A percentile compares a stretch with the other conserved stretches of the same genome.
Evolutionary conservation across 2,113 vertebrate genomes (phyloP).

Genomic region (Platanista minor): DNA sequence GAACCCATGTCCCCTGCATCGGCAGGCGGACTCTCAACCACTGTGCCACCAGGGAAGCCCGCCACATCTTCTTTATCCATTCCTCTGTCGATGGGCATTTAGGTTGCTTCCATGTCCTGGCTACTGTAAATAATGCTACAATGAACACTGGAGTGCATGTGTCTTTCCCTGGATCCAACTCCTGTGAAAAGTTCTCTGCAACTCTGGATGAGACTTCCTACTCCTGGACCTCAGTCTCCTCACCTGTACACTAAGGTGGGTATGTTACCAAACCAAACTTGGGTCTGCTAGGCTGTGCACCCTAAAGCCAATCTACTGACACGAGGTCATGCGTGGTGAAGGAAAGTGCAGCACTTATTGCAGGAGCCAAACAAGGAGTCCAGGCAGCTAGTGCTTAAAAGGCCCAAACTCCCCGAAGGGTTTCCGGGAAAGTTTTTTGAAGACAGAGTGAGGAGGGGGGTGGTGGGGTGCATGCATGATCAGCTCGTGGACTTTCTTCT

Average conservation of each 20-base stretch:
- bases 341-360: fast-evolving
- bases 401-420: fast-evolving
- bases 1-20: too few relatives aligned
- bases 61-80: not conserved
- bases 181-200: not conserved
- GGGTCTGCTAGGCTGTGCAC: not conserved
- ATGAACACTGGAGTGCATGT: not conserved
- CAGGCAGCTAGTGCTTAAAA: not conserved
- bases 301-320: not conserved
- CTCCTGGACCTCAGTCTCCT: fast-evolving
- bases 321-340: not conserved
- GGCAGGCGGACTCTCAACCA: too few relatives aligned
- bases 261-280: not conserved
- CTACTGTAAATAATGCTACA: not conserved
- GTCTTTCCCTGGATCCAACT: not conserved
- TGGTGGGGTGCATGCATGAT: not conserved
- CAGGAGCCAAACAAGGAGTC: not conserved
- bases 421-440: not conserved
- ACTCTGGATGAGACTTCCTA: not conserved
- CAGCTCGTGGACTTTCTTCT: not conserved
- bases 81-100: not conserved
- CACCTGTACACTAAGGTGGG: fast-evolving
- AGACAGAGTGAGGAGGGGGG: not conserved
- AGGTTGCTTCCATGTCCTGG: not conserved
- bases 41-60: too few relatives aligned